Conservation (phyloP, 2,113 vertebrate genomes). For the Ammospiza caudacuta region DNA sequence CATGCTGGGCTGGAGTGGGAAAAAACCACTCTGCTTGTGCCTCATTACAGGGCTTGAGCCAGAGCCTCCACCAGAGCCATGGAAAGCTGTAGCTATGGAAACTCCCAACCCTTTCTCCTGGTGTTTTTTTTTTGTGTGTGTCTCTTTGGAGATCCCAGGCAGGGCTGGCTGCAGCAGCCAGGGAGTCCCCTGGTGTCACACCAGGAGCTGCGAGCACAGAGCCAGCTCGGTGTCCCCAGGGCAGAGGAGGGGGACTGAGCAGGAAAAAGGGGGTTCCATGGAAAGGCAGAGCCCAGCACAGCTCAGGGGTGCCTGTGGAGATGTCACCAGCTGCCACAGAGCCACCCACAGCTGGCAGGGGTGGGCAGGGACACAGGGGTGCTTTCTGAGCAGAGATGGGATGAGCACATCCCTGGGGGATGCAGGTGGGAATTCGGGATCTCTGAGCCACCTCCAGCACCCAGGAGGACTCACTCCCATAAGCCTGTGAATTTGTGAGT, state of each 20-base stretch:
- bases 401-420: neutral
- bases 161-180: neutral
- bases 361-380: neutral
- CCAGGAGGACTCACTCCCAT: neutral
- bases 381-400: neutral
- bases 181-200: neutral
- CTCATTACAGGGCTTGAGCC: neutral
- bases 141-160: neutral
- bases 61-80: neutral
- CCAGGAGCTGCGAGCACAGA: neutral
- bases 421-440: neutral
- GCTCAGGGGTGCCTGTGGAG: neutral
- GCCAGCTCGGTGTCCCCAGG: neutral
- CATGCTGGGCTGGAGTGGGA: neutral
- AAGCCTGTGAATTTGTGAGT: neutral
- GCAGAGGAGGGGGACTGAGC: neutral
- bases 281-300: neutral
- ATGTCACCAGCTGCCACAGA: neutral
- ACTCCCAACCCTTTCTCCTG: constrained; percentile 6
- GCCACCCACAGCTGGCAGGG: neutral
- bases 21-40: neutral
- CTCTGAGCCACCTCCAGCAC: neutral
- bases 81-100: constrained; percentile 68
- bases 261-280: neutral
- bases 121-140: neutral